Percentiles rank a stretch among this genome's conserved stretches.
phyloP scores from a whole-genome alignment of 2,888 invertebrate species.

The Andrena haemorrhoa region DNA sequence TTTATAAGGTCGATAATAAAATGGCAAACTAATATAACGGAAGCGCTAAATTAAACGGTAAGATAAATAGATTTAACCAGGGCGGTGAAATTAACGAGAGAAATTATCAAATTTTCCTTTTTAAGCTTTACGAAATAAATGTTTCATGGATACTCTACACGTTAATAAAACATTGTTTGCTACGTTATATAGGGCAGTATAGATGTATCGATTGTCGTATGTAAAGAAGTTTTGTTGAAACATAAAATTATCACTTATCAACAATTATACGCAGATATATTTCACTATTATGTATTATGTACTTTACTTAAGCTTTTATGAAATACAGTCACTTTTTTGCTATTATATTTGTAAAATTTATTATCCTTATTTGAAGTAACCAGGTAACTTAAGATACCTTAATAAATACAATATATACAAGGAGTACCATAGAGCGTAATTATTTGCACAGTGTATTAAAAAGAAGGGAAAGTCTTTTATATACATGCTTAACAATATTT shows the following conservation, averaged over 20 bases:
- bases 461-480: slow-evolving; percentile 31
- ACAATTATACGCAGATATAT: slow-evolving; percentile 71
- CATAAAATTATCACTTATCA: slow-evolving; percentile 64
- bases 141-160: slow-evolving; percentile 54
- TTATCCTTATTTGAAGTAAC: slow-evolving; percentile 29
- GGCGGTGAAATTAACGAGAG: slow-evolving; percentile 23
- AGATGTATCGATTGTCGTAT: slow-evolving; percentile 60
- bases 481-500: slow-evolving; percentile 26
- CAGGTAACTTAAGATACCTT: slow-evolving; percentile 14
- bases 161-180: slow-evolving; percentile 61
- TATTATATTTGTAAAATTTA: slow-evolving; percentile 64
- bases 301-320: slow-evolving; percentile 78
- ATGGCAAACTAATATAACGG: slow-evolving; percentile 43
- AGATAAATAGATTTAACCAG: slow-evolving; percentile 38
- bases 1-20: slow-evolving; percentile 31
- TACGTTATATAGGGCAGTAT: slow-evolving; percentile 57
- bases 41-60: slow-evolving; percentile 49
- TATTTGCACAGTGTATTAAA: slow-evolving; percentile 16
- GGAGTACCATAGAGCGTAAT: slow-evolving; percentile 6
- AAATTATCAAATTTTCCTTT: slow-evolving; percentile 44
- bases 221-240: slow-evolving; percentile 69
- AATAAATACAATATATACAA: slow-evolving; percentile 13
- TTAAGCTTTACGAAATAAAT: slow-evolving; percentile 60
- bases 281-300: slow-evolving; percentile 75
- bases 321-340: slow-evolving; percentile 79